Base-by-base conservation (phyloP, 2,888 invertebrate genomes). In the Phaonia tiefii region DNA sequence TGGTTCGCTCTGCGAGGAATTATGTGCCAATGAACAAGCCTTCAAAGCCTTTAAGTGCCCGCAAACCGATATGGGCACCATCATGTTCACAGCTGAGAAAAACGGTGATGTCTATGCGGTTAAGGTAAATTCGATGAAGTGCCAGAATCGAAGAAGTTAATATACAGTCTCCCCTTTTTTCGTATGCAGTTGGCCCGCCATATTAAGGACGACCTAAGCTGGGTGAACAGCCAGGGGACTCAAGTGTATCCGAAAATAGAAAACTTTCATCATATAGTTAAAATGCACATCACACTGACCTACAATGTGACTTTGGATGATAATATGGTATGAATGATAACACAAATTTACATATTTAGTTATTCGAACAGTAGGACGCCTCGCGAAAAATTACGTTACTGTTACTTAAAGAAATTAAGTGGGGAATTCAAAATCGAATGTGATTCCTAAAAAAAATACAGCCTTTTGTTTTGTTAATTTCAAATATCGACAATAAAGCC, bases 251-350 rank as follows among this genome's bases (percentile, higher is more conserved):
- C 90, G 1, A 87, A 86, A 67, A 86, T 89, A 13, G 87, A 89
- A 72, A 89, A 89, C 51, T 90, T 90, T 60, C 89, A 90, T 79
- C 87, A 89, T 79, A 89, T 90, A 74, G 87, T 90, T 26, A 90
- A 89, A 83, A 85, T 89, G 85, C 89, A 90, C 75, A 89, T 90
- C 11, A 89, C 87, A 44, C 80, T 90, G 15, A 86, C 88, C 20
- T 90, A 90, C 72, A 90, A 90, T 83, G 87, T 90, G 0, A 89
- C 90, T 4, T 72, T 90, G 31, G 90, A 90, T 77, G 90, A 90
- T 75, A 89, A 88, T 79, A 89, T 89, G 90, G 90, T 89, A 82
- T 74, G 86, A 66, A 3, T 31, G 31, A 5, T 31, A 8, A 31
- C n/a, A n/a, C n/a, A n/a, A n/a, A n/a, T n/a, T n/a, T n/a, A n/a